phyloP scores from a whole-genome alignment of 2,797 vertebrate genomes.

The Columba guinea region DNA sequence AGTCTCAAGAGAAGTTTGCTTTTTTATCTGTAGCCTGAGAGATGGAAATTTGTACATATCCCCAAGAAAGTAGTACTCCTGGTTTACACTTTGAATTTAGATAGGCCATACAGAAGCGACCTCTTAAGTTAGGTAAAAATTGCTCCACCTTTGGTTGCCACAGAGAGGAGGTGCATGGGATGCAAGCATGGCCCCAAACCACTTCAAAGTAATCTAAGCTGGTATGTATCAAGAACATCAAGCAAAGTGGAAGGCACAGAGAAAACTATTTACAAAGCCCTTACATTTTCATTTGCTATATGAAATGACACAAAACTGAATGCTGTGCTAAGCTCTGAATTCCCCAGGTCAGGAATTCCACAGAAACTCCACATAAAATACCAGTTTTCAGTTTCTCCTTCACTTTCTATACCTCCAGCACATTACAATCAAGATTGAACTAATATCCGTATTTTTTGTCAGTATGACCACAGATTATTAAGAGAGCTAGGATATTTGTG shows the following conservation, averaged over 20 bases:
- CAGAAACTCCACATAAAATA: not conserved
- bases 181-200: not conserved
- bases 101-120: not conserved
- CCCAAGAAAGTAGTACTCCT: not conserved
- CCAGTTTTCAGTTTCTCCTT: not conserved
- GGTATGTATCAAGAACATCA: not conserved
- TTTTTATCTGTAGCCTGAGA: not conserved
- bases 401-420: not conserved
- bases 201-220: not conserved
- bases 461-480: not conserved
- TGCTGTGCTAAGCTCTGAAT: not conserved
- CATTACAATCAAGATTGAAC: not conserved
- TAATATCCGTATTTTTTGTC: not conserved
- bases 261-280: not conserved
- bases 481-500: not conserved
- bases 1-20: not conserved
- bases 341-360: not conserved
- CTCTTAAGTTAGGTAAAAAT: not conserved
- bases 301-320: not conserved
- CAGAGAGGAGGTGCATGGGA: not conserved
- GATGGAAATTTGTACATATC: not conserved
- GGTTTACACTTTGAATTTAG: not conserved
- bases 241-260: not conserved
- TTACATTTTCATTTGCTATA: not conserved
- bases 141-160: not conserved